Percentiles rank a stretch among this genome's conserved stretches.
phyloP scores from a whole-genome alignment of 2,113 vertebrate species.

The Litocranius walleri region DNA sequence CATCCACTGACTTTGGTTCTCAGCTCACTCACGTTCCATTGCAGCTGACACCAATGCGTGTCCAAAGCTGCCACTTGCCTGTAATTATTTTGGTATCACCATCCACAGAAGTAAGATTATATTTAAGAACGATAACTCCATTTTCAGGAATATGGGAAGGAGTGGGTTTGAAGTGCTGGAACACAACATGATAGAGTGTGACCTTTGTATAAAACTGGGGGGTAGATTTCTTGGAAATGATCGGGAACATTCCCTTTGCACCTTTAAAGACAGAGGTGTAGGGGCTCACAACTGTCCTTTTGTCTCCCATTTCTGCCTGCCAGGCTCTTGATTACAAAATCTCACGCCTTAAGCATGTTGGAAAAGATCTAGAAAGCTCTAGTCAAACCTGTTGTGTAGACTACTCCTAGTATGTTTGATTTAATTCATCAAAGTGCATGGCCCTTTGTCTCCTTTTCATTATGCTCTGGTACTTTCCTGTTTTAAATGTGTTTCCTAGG shows the following conservation, averaged over 20 bases:
- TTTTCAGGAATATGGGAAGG: background rate
- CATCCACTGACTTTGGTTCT: background rate
- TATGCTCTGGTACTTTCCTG: rapidly evolving
- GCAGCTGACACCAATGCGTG: background rate
- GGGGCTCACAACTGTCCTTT: rapidly evolving
- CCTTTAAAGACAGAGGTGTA: background rate
- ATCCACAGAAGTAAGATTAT: background rate
- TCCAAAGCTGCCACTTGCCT: background rate
- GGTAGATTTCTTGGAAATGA: rapidly evolving
- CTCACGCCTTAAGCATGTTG: background rate
- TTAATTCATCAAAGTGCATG: rapidly evolving
- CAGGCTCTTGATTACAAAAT: background rate
- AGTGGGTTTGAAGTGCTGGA: background rate
- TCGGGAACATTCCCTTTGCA: rapidly evolving
- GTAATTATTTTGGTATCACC: background rate
- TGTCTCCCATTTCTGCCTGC: background rate
- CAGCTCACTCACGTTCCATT: background rate
- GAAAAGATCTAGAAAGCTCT: background rate
- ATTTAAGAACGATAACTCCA: background rate
- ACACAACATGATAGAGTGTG: rapidly evolving
- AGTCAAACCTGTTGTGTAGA: background rate
- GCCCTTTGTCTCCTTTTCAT: rapidly evolving
- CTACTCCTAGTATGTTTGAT: rapidly evolving
- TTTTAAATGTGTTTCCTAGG: background rate
- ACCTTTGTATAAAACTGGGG: too few relatives aligned